A percentile compares a stretch with the other conserved stretches of the same genome.
Conservation (phyloP, 2,888 invertebrate species). For the Acanthococcus lagerstroemiae region DNA sequence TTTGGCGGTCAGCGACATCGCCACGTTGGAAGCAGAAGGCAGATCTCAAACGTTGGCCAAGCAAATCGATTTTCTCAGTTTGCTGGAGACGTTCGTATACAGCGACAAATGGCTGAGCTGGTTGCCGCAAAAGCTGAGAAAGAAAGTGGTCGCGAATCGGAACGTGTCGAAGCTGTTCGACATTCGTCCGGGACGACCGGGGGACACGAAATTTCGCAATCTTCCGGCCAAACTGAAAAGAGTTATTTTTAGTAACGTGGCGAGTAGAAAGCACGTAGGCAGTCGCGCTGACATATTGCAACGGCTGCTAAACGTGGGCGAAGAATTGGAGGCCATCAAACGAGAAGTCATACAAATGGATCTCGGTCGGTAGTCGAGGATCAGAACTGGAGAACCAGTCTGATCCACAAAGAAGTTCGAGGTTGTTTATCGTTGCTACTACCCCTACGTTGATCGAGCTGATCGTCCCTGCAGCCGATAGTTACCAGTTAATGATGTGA, state of each 20-base stretch:
- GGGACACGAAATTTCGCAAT: constrained; percentile 37
- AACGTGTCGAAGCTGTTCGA: constrained; percentile 42
- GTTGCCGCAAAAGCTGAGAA: constrained; percentile 41
- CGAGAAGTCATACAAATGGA: no score
- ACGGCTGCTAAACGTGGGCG: not conserved
- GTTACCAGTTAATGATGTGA: no score
- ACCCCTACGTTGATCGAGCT: no score
- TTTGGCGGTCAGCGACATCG: constrained; percentile 52
- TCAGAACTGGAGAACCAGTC: no score
- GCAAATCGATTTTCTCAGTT: constrained; percentile 49
- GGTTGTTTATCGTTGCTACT: no score
- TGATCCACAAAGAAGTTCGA: not conserved
- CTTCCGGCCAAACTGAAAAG: constrained; percentile 29
- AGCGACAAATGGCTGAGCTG: constrained; percentile 43
- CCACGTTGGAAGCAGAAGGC: constrained; percentile 49
- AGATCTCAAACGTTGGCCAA: constrained; percentile 48
- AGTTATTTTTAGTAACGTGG: constrained; percentile 25
- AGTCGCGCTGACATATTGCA: not conserved
- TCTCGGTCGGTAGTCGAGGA: no score
- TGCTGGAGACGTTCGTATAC: constrained; percentile 47
- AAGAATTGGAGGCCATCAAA: not conserved
- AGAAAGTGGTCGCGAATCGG: constrained; percentile 43
- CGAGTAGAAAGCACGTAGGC: constrained; percentile 2
- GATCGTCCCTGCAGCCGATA: no score
- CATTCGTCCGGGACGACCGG: constrained; percentile 45